Conservation (phyloP, 2,888 invertebrate genomes). For the Horisme vitalbata region DNA sequence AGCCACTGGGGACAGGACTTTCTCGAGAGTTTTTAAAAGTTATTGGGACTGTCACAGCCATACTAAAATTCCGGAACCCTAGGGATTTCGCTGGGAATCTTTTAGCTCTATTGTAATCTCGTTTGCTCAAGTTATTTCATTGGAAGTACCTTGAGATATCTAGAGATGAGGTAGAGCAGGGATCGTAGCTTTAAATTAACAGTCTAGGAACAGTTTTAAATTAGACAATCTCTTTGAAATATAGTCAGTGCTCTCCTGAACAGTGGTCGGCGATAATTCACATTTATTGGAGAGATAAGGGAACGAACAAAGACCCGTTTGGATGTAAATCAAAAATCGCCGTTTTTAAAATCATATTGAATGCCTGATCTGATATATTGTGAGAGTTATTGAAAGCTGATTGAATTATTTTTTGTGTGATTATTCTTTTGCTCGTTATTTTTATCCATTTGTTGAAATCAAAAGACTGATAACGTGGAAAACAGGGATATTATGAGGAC, state of each 20-base stretch:
- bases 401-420: conserved; percentile 14
- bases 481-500: no score
- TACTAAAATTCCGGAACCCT: conserved; percentile 26
- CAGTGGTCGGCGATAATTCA: conserved; percentile 71
- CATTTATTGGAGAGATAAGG: conserved; percentile 77
- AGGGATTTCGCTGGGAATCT: conserved; percentile 11
- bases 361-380: conserved; percentile 23
- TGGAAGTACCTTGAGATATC: background rate
- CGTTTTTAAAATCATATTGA: conserved; percentile 53
- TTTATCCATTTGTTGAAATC: no score
- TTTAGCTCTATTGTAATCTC: conserved; percentile 18
- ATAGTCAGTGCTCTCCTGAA: conserved; percentile 57
- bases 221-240: conserved; percentile 77
- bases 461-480: no score
- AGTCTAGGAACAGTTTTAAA: conserved; percentile 65
- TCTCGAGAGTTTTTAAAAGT: conserved; percentile 34
- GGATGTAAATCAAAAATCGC: conserved; percentile 64
- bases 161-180: conserved; percentile 1
- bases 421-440: background rate
- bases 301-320: conserved; percentile 63
- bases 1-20: conserved; percentile 33
- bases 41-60: conserved; percentile 44
- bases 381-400: conserved; percentile 18
- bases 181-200: conserved; percentile 44
- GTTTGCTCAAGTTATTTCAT: conserved; percentile 16